phyloP scores from a whole-genome alignment of 2,888 invertebrate species.

The Lasioglossum zephyrum region DNA sequence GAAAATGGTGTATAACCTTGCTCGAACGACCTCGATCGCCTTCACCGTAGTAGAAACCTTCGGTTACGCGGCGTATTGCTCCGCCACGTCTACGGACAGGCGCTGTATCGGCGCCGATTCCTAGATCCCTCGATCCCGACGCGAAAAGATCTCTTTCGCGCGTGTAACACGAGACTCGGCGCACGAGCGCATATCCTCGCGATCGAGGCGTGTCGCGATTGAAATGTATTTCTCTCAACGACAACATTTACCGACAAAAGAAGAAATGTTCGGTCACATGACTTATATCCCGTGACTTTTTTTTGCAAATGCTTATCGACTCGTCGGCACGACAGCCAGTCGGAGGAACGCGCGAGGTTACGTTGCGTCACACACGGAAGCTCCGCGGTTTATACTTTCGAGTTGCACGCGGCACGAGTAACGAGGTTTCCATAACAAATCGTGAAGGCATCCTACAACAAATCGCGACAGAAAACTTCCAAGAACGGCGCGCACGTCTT shows the following conservation, averaged over 20 bases:
- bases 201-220: background rate
- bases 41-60: slow-evolving; percentile 78
- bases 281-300: too few relatives aligned
- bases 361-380: slow-evolving; percentile 21
- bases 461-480: slow-evolving; percentile 20
- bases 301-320: background rate
- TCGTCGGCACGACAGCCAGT: background rate
- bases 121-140: slow-evolving; percentile 36
- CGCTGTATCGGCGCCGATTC: slow-evolving; percentile 26
- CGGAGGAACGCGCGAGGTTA: background rate
- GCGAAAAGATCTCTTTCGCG: slow-evolving; percentile 41
- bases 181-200: background rate
- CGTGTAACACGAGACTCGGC: slow-evolving; percentile 33
- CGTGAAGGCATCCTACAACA: slow-evolving; percentile 4
- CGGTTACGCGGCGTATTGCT: slow-evolving; percentile 25
- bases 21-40: slow-evolving; percentile 81
- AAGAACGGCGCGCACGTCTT: background rate
- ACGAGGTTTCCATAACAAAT: slow-evolving; percentile 10
- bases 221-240: too few relatives aligned
- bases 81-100: slow-evolving; percentile 48
- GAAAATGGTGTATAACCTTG: slow-evolving; percentile 81
- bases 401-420: slow-evolving; percentile 1
- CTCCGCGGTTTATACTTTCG: slow-evolving; percentile 14
- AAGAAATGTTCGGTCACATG: too few relatives aligned
- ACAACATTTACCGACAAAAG: too few relatives aligned